These are phyloP conservation scores for Lepidothrix coronata DNA, from an alignment of 2,113 vertebrate species.

Conservation along the genomic window DNA sequence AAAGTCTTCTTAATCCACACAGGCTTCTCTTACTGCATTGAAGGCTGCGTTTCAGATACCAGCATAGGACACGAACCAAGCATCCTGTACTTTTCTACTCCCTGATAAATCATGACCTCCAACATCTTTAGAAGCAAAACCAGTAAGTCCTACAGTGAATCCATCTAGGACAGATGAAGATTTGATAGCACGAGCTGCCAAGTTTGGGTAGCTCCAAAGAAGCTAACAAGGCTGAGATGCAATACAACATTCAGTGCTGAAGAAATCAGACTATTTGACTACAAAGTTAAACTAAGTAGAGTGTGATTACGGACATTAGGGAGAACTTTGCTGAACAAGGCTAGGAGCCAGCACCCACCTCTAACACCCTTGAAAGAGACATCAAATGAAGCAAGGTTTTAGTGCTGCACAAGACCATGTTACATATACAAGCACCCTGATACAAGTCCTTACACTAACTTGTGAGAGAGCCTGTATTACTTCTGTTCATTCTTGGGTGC, in stretches of 20 bases:
- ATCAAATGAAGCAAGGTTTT: not conserved
- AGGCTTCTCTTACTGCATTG: not conserved
- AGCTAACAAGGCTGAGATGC: not conserved
- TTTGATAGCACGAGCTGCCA: not conserved
- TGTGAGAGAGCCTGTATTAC: not conserved
- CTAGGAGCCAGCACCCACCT: not conserved
- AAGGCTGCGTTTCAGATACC: not conserved
- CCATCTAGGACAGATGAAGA: not conserved
- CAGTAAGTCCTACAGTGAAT: not conserved
- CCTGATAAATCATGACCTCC: not conserved
- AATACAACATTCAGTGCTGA: not conserved
- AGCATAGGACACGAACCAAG: not conserved
- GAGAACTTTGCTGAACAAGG: not conserved
- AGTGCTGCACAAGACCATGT: not conserved
- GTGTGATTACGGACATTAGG: not conserved
- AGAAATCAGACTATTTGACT: not conserved
- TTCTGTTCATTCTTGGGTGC: not conserved
- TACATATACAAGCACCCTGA: not conserved
- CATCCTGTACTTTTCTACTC: not conserved
- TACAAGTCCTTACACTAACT: not conserved
- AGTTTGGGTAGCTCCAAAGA: not conserved
- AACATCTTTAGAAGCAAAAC: not conserved
- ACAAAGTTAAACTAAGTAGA: not conserved
- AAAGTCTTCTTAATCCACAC: not conserved
- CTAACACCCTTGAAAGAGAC: not conserved